Conservation (phyloP, 2,888 invertebrate species). For the Acanthococcus lagerstroemiae region DNA sequence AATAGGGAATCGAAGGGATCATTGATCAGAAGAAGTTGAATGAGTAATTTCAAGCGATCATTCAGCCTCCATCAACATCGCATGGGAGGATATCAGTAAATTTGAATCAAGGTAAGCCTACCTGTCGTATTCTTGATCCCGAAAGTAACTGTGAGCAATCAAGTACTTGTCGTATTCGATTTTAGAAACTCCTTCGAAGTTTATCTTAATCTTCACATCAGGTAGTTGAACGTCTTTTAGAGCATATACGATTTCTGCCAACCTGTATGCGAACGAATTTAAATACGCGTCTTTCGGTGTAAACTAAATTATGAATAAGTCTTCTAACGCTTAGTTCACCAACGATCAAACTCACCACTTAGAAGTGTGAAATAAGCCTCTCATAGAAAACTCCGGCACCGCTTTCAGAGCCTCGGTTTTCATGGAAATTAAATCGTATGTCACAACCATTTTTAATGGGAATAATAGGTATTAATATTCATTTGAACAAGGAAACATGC, state of each 20-base stretch:
- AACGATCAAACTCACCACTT: conserved; percentile 54
- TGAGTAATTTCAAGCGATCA: too few species aligned
- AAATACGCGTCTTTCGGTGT: background rate
- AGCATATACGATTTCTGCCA: conserved; percentile 72
- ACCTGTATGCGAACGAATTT: conserved; percentile 43
- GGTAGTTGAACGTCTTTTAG: conserved; percentile 55
- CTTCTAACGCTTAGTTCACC: background rate
- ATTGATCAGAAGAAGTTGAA: too few species aligned
- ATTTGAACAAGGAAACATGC: too few species aligned
- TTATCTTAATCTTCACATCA: conserved; percentile 2
- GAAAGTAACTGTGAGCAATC: conserved; percentile 78
- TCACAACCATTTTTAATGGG: background rate
- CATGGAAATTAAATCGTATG: conserved; percentile 16
- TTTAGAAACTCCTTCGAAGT: background rate
- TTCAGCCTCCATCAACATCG: too few species aligned
- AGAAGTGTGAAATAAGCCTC: conserved; percentile 67
- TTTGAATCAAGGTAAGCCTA: background rate
- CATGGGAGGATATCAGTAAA: background rate
- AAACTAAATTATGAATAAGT: background rate
- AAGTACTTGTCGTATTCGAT: conserved; percentile 46
- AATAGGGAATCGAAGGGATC: too few species aligned
- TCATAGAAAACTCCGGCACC: conserved; percentile 62
- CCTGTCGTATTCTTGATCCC: conserved; percentile 65
- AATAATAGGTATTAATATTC: too few species aligned
- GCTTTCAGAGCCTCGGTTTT: conserved; percentile 40